Base-by-base conservation (phyloP, 2,113 vertebrate genomes). In the Fulmarus glacialis region DNA sequence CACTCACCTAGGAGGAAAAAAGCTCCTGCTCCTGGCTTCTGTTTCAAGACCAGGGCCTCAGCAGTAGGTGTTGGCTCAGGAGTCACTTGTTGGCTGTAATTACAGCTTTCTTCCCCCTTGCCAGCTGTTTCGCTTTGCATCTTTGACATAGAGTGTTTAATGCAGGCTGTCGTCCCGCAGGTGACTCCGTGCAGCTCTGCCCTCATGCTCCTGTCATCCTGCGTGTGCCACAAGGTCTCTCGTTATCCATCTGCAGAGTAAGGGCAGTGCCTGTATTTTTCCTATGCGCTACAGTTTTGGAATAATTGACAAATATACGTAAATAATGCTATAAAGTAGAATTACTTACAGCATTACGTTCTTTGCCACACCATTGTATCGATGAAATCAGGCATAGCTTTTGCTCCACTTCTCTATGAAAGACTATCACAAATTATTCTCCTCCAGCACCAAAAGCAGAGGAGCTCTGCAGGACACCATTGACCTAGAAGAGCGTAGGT, bases 121-220 rank as follows among this genome's bases (percentile, higher is more conserved):
- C 32, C 89, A 94, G 89, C 93, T 92, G 82, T 45, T 95, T n/a
- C 0, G 0, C 27, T 53, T 40, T 71, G 79, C 56, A 42, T 32
- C 63, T 55, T 55, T 38, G 29, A 50, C 4, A 3, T 9, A 19
- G 30, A 27, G 40, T 21, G 22, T 42, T 90, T 45, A 43, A 64
- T 43, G 38, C 79, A 81, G 75, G 62, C 87, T 5, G 2, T 4
- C 45, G 59, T 15, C 30, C 40, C 11, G 0, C 62, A 82, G 90
- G 85, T 66, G 55, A 32, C 22, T 40, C 48, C 2, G 0, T 47
- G 53, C 64, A 86, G 84, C 58, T 90, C 78, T 58, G 79, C 62
- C 52, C 60, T 19, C 26, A 34, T 22, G 10, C 32, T 72, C 0
- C 0, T 29, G 53, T 42, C 60, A 29, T 3, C 13, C 15, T 36